Evolutionary conservation across 2,113 vertebrate species (phyloP).

Genomic region (Tursiops truncatus): DNA sequence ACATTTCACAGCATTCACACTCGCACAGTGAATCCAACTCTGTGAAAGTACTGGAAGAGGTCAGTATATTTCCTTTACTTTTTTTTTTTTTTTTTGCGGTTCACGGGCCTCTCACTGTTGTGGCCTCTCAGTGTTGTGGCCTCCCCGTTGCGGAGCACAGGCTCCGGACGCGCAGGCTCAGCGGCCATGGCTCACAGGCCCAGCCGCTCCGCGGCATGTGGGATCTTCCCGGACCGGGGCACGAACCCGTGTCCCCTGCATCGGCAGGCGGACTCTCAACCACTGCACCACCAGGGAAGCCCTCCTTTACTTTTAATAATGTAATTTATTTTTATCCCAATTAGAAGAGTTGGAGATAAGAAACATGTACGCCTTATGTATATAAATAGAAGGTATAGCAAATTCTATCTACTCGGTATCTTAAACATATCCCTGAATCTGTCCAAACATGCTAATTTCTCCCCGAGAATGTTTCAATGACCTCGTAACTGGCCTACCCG

Average conservation of each 20-base stretch:
- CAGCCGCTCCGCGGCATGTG: no score
- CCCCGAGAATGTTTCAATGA: not conserved
- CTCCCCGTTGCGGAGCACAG: no score
- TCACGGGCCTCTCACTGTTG: no score
- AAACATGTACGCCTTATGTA: not conserved
- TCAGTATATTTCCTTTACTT: constrained; percentile 75
- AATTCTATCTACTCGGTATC: not conserved
- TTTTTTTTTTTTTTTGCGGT: not conserved
- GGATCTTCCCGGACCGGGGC: no score
- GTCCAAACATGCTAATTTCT: not conserved
- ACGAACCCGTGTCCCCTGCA: no score
- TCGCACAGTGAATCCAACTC: constrained; percentile 71
- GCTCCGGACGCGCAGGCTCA: no score
- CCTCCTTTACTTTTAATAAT: constrained; percentile 41
- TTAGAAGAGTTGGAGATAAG: constrained; percentile 15
- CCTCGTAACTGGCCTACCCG: not conserved
- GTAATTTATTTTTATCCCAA: constrained; percentile 7
- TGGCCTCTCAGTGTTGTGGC: no score
- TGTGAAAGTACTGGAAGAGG: constrained; percentile 87
- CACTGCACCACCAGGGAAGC: no score
- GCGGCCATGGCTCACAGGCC: no score
- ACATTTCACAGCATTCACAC: constrained; percentile 65
- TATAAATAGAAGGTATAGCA: not conserved
- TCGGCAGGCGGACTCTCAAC: no score
- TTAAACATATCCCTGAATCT: not conserved